A percentile compares a stretch with the other conserved stretches of the same genome.
Evolutionary conservation across 2,888 invertebrate genomes (phyloP).

Genomic region (Aphodius granarius): DNA sequence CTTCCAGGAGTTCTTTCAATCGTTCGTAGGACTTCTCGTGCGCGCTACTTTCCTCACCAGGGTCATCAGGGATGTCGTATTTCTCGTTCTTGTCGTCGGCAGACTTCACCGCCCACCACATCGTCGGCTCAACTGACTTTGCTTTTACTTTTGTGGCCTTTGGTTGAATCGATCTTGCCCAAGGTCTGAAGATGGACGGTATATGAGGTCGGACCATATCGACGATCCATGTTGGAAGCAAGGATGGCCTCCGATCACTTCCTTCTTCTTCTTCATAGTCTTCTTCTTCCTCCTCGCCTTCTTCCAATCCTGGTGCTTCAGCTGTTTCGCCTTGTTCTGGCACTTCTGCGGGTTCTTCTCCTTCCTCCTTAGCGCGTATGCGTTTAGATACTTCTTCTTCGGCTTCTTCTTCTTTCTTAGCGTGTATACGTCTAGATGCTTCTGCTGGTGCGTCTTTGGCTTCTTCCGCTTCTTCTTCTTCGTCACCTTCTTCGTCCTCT

Average conservation of each 20-base stretch:
- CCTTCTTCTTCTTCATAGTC: no score
- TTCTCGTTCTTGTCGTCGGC: not conserved
- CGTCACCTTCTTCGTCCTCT: not conserved
- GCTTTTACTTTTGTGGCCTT: not conserved
- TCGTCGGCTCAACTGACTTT: not conserved
- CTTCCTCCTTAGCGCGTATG: no score
- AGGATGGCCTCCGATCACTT: no score
- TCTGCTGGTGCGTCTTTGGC: not conserved
- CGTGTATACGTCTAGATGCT: no score
- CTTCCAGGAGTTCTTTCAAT: not conserved
- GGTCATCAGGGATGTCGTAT: not conserved
- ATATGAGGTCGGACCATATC: no score
- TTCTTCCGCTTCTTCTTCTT: not conserved
- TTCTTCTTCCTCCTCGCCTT: no score
- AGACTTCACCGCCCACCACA: not conserved
- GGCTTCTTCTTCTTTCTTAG: no score
- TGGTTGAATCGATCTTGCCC: not conserved
- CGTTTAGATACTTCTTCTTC: not conserved
- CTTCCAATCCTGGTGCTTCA: not conserved
- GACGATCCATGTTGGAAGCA: no score
- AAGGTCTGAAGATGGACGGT: no score
- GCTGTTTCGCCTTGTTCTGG: no score
- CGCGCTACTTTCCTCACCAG: not conserved
- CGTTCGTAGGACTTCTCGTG: not conserved
- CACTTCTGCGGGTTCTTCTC: not conserved